These are phyloP conservation scores for Catocala sponsa DNA, from an alignment of 2,888 invertebrate species.

Conservation along the genomic window DNA sequence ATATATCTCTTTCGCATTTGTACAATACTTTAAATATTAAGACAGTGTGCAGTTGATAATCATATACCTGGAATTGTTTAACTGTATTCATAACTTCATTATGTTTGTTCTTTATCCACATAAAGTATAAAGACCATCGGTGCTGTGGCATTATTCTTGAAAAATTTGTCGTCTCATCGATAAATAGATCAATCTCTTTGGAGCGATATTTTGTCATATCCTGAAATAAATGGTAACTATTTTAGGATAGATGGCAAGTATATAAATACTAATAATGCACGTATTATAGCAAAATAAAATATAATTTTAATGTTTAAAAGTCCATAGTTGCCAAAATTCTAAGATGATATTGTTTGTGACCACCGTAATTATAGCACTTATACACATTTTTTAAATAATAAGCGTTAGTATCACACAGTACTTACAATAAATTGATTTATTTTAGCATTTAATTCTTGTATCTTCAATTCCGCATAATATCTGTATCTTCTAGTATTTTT, in stretches of 20 bases:
- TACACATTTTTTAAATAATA: no score
- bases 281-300: no score
- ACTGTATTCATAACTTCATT: slow-evolving; percentile 49
- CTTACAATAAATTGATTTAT: slow-evolving; percentile 11
- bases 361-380: no score
- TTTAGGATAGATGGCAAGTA: no score
- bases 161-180: slow-evolving; percentile 34
- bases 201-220: slow-evolving; percentile 53
- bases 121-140: slow-evolving; percentile 75
- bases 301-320: no score
- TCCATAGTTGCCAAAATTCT: no score
- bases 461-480: slow-evolving; percentile 25
- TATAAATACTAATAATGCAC: no score
- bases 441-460: slow-evolving; percentile 49
- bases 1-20: no score
- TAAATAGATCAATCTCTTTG: slow-evolving; percentile 18
- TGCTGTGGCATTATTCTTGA: slow-evolving; percentile 44
- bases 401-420: no score
- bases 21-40: no score
- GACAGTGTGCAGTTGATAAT: no score
- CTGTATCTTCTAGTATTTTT: neutral
- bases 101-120: slow-evolving; percentile 58
- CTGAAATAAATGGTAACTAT: slow-evolving; percentile 42
- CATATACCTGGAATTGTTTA: slow-evolving; percentile 59
- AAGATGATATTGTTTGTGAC: no score